Evolutionary conservation across 2,888 invertebrate species (phyloP), one percentile per base, ranked within the genome.

Genomic region (Trimorus sp.): DNA sequence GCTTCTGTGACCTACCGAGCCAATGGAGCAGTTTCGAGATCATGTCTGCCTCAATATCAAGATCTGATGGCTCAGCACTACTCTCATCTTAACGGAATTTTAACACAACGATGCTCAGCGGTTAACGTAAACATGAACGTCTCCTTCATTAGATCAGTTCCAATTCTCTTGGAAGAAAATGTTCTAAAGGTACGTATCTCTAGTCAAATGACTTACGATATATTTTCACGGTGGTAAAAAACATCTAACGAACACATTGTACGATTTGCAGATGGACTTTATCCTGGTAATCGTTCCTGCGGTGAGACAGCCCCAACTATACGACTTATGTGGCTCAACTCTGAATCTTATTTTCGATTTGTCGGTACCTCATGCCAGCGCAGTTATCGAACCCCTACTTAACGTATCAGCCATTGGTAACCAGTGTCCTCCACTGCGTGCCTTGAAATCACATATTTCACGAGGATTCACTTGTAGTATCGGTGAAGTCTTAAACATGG

Each of bases 91-190:
- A 98, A 98, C 87, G 94, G 93, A 75, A 93, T 97, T 80, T 93
- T 99, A 12, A 97, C 98, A 0, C 97, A 97, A 89, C 95, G 98
- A 86, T 99, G 98, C 91, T 98, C 98, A 0, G 97, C 97, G 4
- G 97, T 98, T 59, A 98, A 98, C 88, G 97, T 98, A 0, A 97
- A 97, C 89, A 98, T 98, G 94, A 98, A 98, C 88, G 98, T 98
- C 0, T 96, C 97, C 0, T 97, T 98, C 87, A 93, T 98, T 0
- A 95, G 96, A 86, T 96, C 97, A 0, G 93, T 95, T 88, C 96
- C 97, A n/a, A 93, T 93, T 66, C 92, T 97, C 12, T 89, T 97
- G 0, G 97, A 97, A 88, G 97, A 97, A 90, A 98, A 98, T 89
- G 95, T 97, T 4, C 95, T 98, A 0, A 96, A 96, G 89, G 92